A percentile compares a stretch with the other conserved stretches of the same genome.
Evolutionary conservation across 1,140 invertebrate genomes (phyloP).

Genomic region (Camponotus vicinus): DNA sequence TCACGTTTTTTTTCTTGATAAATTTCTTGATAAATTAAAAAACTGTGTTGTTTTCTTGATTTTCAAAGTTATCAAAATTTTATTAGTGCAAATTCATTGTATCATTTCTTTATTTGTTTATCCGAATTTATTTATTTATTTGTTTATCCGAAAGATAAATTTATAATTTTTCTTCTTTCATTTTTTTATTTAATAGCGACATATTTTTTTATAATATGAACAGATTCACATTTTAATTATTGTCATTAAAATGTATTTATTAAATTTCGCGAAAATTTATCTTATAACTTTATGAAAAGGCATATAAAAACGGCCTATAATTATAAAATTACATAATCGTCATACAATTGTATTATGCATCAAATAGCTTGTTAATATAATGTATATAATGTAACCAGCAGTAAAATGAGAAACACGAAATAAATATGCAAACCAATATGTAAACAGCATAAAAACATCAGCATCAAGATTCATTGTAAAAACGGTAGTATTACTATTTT

Average conservation of each 20-base stretch:
- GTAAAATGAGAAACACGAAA: slow-evolving; percentile 5
- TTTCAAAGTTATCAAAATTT: neutral
- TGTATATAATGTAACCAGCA: too few species aligned
- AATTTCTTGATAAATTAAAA: neutral
- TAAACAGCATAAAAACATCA: neutral
- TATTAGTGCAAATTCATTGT: neutral
- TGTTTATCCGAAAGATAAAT: too few species aligned
- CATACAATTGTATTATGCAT: neutral
- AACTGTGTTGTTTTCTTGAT: neutral
- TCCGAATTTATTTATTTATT: too few species aligned
- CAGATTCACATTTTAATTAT: neutral
- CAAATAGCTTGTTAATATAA: neutral
- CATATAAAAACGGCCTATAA: neutral
- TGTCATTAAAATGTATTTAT: neutral
- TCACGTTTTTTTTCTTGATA: neutral
- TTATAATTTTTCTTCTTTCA: neutral
- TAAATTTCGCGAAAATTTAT: neutral
- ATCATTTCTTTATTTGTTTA: too few species aligned
- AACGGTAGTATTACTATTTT: neutral
- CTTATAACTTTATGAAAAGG: neutral
- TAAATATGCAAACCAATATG: neutral
- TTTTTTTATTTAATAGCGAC: neutral
- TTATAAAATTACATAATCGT: neutral
- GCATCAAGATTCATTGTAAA: slow-evolving; percentile 8
- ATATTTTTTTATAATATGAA: neutral